These are phyloP conservation scores for Drosophila prolongata DNA, from an alignment of 2,888 invertebrate genomes.

Conservation along the genomic window DNA sequence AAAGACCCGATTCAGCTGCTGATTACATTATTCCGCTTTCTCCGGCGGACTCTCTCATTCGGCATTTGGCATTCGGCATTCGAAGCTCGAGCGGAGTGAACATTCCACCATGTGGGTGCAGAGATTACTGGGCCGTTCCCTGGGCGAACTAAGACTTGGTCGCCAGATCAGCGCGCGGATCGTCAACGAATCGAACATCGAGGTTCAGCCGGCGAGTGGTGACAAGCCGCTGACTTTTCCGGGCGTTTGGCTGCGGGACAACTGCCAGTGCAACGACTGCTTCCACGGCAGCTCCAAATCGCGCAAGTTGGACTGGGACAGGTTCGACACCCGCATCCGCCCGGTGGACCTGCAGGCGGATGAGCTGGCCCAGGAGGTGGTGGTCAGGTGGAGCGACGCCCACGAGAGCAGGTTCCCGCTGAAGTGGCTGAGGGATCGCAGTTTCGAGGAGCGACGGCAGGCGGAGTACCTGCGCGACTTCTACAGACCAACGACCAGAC, in stretches of 20 bases:
- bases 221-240: conserved; percentile 86
- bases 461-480: conserved; percentile 85
- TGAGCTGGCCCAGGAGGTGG: conserved; percentile 55
- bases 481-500: conserved; percentile 85
- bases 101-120: conserved; percentile 43
- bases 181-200: conserved; percentile 65
- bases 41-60: not conserved
- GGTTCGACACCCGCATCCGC: conserved; percentile 86
- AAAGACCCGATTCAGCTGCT: conserved; percentile 21
- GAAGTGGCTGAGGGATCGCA: conserved; percentile 87
- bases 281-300: conserved; percentile 88
- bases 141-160: not conserved
- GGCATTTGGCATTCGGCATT: conserved; percentile 2
- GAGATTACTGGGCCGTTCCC: conserved; percentile 21
- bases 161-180: conserved; percentile 64
- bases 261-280: conserved; percentile 89
- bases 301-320: conserved; percentile 87
- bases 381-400: conserved; percentile 87
- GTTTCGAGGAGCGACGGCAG: conserved; percentile 85
- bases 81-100: not conserved
- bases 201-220: conserved; percentile 62
- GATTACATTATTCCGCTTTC: conserved; percentile 52
- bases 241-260: conserved; percentile 90
- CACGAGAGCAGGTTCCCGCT: conserved; percentile 86
- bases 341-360: conserved; percentile 82